These are phyloP conservation scores for Penaeus japonicus DNA, from an alignment of 1,140 invertebrate genomes.

Conservation along the genomic window DNA sequence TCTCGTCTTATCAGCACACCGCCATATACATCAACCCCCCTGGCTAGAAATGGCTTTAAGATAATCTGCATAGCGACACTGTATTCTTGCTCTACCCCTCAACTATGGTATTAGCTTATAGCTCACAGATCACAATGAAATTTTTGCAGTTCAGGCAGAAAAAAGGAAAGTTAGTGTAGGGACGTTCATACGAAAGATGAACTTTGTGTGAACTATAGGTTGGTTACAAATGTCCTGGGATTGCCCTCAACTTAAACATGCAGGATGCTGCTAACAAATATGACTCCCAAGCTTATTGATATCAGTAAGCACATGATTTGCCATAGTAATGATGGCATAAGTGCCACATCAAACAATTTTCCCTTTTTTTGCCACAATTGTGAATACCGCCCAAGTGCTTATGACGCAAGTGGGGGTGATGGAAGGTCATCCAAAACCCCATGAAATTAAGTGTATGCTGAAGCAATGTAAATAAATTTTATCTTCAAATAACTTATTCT, in stretches of 20 bases:
- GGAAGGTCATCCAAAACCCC: neutral
- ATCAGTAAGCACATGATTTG: too few relatives aligned
- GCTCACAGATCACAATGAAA: constrained; percentile 27
- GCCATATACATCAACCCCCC: constrained; percentile 38
- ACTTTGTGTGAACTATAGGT: neutral
- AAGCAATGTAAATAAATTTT: constrained; percentile 56
- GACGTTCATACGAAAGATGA: neutral
- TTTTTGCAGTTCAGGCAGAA: constrained; percentile 27
- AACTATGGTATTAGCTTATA: constrained; percentile 47
- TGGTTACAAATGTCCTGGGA: neutral
- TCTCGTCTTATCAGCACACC: constrained; percentile 42
- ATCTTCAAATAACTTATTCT: constrained; percentile 33
- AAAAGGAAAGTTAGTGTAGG: constrained; percentile 1
- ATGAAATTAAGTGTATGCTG: constrained; percentile 50
- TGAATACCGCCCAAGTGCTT: constrained; percentile 26
- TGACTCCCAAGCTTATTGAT: too few relatives aligned
- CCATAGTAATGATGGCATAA: too few relatives aligned
- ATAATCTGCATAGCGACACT: constrained; percentile 30
- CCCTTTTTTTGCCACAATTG: constrained; percentile 21
- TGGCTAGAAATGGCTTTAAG: constrained; percentile 36
- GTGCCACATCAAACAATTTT: too few relatives aligned
- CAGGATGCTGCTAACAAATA: too few relatives aligned
- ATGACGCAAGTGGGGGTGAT: constrained; percentile 27
- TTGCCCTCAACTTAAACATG: too few relatives aligned
- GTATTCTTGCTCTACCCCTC: constrained; percentile 29